These are phyloP conservation scores for Lamprotornis superbus DNA, from an alignment of 2,113 vertebrate species.

Conservation along the genomic window DNA sequence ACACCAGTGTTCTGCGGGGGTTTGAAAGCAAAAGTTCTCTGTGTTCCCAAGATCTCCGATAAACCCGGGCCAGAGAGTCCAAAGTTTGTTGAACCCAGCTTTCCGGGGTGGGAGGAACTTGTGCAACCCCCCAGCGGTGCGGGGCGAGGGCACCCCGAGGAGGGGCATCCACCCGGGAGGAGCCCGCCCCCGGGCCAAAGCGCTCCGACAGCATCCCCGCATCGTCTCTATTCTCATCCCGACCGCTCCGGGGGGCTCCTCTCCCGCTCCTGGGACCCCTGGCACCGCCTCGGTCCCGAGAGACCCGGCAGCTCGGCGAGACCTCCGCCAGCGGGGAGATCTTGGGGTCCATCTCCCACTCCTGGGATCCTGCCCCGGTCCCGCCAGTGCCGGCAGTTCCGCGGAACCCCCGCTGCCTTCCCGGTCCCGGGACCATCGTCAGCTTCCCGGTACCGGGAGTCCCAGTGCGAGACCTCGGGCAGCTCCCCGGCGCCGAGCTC, in stretches of 20 bases:
- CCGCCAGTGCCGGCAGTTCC: background rate
- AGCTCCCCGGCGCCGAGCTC: background rate
- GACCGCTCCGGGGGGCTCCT: background rate
- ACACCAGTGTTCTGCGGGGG: background rate
- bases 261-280: background rate
- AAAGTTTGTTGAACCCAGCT: slow-evolving; percentile 38
- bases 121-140: background rate
- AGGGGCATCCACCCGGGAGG: background rate
- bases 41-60: background rate
- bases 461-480: background rate
- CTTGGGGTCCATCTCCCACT: background rate
- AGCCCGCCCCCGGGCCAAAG: background rate
- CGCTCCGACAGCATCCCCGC: background rate
- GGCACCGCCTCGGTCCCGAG: background rate
- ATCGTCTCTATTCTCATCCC: background rate
- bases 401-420: background rate
- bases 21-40: background rate
- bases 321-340: background rate
- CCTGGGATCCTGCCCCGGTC: background rate
- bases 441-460: background rate
- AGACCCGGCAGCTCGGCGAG: background rate
- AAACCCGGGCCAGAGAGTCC: background rate
- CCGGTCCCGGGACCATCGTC: background rate
- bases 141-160: background rate
- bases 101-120: background rate